Conservation (phyloP, 2,113 vertebrate species). For the Ceuthmochares aereus region DNA sequence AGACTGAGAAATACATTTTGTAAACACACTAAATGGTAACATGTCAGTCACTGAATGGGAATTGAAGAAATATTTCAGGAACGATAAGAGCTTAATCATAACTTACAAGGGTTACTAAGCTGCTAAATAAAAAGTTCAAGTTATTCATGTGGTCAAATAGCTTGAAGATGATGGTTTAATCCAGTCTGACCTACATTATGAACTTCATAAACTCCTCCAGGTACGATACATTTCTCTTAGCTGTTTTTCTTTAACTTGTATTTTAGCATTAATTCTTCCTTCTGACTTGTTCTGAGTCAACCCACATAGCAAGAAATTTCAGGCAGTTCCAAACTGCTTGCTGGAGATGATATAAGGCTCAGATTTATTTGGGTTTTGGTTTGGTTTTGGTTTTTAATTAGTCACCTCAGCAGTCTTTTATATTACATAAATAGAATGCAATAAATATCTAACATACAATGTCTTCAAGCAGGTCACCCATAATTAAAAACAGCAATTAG, state of each 20-base stretch:
- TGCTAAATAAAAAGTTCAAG: background rate
- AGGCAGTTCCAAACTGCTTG: background rate
- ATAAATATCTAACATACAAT: background rate
- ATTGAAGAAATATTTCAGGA: background rate
- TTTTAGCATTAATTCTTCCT: background rate
- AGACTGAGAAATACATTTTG: background rate
- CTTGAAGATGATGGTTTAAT: background rate
- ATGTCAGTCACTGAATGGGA: background rate
- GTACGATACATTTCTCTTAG: background rate
- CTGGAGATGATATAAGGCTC: background rate
- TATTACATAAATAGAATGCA: background rate
- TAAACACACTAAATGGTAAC: background rate
- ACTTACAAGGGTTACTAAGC: background rate
- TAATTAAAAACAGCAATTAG: background rate
- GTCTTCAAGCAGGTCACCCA: background rate
- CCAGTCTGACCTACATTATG: background rate
- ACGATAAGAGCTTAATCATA: fast-evolving
- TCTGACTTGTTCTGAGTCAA: background rate
- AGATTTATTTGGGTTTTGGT: fast-evolving
- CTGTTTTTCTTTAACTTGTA: background rate
- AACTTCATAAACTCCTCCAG: background rate
- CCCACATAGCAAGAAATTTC: background rate
- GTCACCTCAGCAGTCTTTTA: background rate
- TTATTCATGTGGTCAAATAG: background rate
- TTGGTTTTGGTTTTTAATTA: background rate